Evolutionary conservation across 2,113 vertebrate genomes (phyloP), one percentile per base, ranked within the genome.

Genomic region (Poecilia latipinna): DNA sequence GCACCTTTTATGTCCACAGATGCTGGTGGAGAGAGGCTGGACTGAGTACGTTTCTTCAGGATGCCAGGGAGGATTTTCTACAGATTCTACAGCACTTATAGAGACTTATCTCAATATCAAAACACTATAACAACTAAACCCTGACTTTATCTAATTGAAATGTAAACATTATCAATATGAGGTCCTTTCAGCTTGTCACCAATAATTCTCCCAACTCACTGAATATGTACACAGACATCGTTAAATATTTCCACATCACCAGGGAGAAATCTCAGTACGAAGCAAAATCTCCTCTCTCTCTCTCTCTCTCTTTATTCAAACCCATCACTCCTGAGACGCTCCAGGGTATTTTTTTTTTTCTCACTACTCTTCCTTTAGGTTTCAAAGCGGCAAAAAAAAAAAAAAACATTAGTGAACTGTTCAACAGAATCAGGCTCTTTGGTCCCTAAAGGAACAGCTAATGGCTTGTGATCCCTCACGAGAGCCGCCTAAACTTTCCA

Each of bases 381-480:
- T 90, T 86, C 82, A 88, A 80, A 90, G 76, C 68, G 82, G 78
- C 61, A 70, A 68, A 77, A 37, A 35, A 35, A 37, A 37, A 37
- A 37, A 11, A 37, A 48, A 82, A 68, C 82, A 72, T 82, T 88
- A 91, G 92, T 88, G 83, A 91, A 84, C 86, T 88, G 82, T 87
- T 92, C 77, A 89, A 84, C 74, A 78, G 75, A 80, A 68, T 75
- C 42, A 35, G 76, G 68, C 78, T 79, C 60, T 72, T n/a, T 74
- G 68, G 61, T 91, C 91, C 84, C 86, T 74, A 32, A 79, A 78
- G 88, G 57, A 68, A 75, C 6, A 2, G 61, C 82, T 90, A 90
- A 90, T 90, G 86, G 77, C 62, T 89, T 80, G 74, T 83, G 80
- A 82, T 89, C 72, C 84, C 91, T 82, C 89, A 60, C 0, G 78